Conservation (phyloP, 2,888 invertebrate genomes). For the Diaperis boleti region DNA sequence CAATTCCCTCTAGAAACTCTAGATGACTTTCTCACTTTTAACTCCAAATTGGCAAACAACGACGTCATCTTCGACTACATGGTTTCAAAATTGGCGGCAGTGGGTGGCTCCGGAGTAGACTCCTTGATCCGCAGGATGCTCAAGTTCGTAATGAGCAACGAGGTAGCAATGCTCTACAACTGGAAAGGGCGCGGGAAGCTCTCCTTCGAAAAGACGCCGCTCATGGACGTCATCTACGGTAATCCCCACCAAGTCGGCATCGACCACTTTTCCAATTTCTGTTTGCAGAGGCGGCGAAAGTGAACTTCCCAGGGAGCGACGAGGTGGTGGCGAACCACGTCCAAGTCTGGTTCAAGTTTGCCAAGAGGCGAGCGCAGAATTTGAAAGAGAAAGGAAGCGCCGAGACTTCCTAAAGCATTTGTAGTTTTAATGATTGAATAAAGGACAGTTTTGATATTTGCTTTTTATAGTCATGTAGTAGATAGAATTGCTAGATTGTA, state of each 20-base stretch:
- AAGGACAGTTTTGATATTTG: not conserved
- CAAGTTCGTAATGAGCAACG: conserved; percentile 30
- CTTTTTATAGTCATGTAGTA: not conserved
- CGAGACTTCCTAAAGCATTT: not conserved
- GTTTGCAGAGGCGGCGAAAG: conserved; percentile 23
- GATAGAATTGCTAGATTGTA: not conserved
- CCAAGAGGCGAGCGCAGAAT: conserved; percentile 11
- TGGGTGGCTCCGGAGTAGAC: conserved; percentile 39
- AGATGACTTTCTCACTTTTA: conserved; percentile 6
- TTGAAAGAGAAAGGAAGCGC: conserved; percentile 5
- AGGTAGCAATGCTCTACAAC: conserved; percentile 34
- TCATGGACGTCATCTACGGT: conserved; percentile 32
- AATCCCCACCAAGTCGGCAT: not conserved
- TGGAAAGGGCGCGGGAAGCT: conserved; percentile 41
- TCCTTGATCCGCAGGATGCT: conserved; percentile 32
- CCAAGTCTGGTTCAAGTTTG: conserved; percentile 20
- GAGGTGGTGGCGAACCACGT: conserved; percentile 11
- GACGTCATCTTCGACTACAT: conserved; percentile 5
- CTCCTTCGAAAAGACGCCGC: conserved; percentile 28
- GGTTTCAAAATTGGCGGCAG: conserved; percentile 11
- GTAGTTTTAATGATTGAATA: not conserved
- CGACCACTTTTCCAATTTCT: too few species aligned
- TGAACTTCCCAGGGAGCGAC: conserved; percentile 21
- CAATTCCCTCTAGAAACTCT: conserved; percentile 10
- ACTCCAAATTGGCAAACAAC: not conserved